A percentile compares a stretch with the other conserved stretches of the same genome.
These are phyloP conservation scores for Hiodon alosoides DNA, from an alignment of 2,113 vertebrate species.

Conservation along the genomic window DNA sequence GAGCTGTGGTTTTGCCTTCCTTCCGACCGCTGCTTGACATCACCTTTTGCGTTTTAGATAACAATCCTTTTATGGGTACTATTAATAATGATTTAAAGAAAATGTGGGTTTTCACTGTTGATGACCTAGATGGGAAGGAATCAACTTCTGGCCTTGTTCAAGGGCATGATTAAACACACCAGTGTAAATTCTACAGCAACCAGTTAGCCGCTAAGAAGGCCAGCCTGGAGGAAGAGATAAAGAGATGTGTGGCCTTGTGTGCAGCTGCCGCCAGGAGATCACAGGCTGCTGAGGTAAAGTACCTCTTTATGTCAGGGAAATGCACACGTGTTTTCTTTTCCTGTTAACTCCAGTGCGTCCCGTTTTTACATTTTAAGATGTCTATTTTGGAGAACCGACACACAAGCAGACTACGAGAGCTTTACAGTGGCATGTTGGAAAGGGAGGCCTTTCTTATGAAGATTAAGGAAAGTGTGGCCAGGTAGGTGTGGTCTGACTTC, in stretches of 20 bases:
- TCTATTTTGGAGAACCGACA: constrained; percentile 39
- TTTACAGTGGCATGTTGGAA: constrained; percentile 37
- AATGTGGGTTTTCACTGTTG: background rate
- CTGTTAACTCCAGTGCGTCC: background rate
- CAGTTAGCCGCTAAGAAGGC: constrained; percentile 67
- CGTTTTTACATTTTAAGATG: constrained; percentile 19
- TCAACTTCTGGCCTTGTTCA: background rate
- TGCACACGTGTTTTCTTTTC: background rate
- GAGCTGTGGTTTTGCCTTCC: no score
- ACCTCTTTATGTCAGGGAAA: background rate
- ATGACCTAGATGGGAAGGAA: background rate
- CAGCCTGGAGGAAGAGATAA: constrained; percentile 72
- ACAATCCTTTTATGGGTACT: no score
- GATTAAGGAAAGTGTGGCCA: constrained; percentile 42
- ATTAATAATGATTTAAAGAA: no score
- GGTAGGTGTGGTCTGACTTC: constrained; percentile 36
- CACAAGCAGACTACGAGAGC: constrained; percentile 32
- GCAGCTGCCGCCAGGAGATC: constrained; percentile 62
- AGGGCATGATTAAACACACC: background rate
- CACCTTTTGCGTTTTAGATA: no score
- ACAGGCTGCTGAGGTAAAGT: constrained; percentile 68
- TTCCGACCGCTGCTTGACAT: no score
- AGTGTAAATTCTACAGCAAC: constrained; percentile 54
- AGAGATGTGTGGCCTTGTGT: constrained; percentile 47
- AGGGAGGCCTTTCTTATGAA: constrained; percentile 41